Percentiles rank a stretch among this genome's conserved stretches.
Evolutionary conservation across 2,888 invertebrate genomes (phyloP).

Genomic region (Clanis bilineata): DNA sequence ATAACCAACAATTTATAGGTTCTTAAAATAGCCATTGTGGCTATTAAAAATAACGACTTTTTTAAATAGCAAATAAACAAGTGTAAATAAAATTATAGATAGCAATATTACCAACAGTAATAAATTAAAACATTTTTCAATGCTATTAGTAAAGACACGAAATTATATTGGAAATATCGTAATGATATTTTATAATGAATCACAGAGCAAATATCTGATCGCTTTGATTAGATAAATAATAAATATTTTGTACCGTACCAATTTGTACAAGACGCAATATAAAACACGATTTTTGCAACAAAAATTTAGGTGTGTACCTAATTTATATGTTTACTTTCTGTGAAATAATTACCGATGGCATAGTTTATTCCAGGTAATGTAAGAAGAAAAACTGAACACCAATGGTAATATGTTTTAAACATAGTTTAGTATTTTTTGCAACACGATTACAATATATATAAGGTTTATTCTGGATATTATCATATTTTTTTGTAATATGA

Average conservation of each 20-base stretch:
- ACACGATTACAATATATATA: no score
- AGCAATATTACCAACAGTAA: not conserved
- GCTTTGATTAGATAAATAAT: conserved; percentile 5
- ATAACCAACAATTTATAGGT: no score
- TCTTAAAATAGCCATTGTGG: no score
- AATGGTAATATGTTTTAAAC: no score
- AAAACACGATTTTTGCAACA: not conserved
- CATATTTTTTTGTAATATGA: no score
- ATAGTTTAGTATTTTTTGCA: no score
- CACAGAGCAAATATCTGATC: not conserved
- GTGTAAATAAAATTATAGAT: not conserved
- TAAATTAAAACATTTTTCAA: not conserved
- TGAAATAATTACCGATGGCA: no score
- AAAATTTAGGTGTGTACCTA: no score
- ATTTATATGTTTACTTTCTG: no score
- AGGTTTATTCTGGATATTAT: no score
- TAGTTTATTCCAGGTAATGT: no score
- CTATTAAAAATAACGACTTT: not conserved
- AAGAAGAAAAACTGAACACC: no score
- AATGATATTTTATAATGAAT: not conserved
- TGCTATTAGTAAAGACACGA: conserved; percentile 11
- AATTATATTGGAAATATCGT: not conserved
- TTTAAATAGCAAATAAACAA: not conserved
- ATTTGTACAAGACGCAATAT: not conserved
- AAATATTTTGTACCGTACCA: not conserved